Percentiles rank a stretch among this genome's conserved stretches.
Conservation (phyloP, 2,797 vertebrate species). For the Cyprinella venusta region DNA sequence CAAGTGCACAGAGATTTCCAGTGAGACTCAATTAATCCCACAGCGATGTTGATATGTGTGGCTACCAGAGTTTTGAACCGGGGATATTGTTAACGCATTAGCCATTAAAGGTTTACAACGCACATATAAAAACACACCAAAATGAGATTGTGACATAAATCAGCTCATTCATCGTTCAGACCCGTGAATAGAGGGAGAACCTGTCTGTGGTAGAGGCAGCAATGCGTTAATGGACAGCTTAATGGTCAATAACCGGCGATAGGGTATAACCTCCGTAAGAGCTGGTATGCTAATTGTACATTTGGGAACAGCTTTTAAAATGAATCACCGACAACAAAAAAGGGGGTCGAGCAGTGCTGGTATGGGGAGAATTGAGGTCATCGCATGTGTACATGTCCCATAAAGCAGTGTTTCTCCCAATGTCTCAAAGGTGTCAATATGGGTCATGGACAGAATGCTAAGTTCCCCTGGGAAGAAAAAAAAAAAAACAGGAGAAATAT, state of each 20-base stretch:
- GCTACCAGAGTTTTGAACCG: slow-evolving; percentile 41
- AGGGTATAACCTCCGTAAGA: slow-evolving; percentile 58
- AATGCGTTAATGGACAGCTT: slow-evolving; percentile 68
- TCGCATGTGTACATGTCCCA: slow-evolving; percentile 44
- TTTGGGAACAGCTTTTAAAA: slow-evolving; percentile 56
- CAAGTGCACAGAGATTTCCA: slow-evolving; percentile 61
- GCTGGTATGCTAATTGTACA: slow-evolving; percentile 55
- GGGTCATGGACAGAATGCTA: slow-evolving; percentile 48
- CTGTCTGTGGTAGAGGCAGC: slow-evolving; percentile 60
- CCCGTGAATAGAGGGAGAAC: slow-evolving; percentile 39
- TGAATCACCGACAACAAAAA: slow-evolving; percentile 60
- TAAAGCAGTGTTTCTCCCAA: slow-evolving; percentile 49
- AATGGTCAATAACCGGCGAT: slow-evolving; percentile 65
- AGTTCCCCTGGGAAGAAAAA: slow-evolving; percentile 55
- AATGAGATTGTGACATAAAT: slow-evolving; percentile 67
- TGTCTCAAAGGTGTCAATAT: slow-evolving; percentile 54
- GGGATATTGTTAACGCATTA: slow-evolving; percentile 68
- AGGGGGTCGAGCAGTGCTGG: slow-evolving; percentile 36
- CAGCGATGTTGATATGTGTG: slow-evolving; percentile 15
- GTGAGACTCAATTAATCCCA: slow-evolving; percentile 39
- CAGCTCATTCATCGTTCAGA: slow-evolving; percentile 49
- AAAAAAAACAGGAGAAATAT: slow-evolving; percentile 48
- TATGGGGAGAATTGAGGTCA: slow-evolving; percentile 52
- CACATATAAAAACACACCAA: slow-evolving; percentile 67
- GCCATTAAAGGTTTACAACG: slow-evolving; percentile 71